Percentiles rank a stretch among this genome's conserved stretches.
These are phyloP conservation scores for Monoplex corrugatus DNA, from an alignment of 2,888 invertebrate species.

Conservation along the genomic window DNA sequence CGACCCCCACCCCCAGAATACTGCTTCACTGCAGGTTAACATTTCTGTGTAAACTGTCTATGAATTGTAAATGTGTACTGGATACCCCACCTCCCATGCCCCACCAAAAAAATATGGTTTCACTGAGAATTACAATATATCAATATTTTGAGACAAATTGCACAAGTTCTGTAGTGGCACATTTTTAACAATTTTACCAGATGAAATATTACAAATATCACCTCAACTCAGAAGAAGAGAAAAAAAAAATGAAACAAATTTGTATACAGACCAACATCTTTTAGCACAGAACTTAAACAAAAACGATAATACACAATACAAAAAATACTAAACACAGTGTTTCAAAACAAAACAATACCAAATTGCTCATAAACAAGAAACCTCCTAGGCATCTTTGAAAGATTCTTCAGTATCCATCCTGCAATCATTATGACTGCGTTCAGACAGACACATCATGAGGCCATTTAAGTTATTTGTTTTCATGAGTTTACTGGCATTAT, in stretches of 20 bases:
- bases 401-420: neutral
- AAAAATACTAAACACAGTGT: conserved; percentile 4
- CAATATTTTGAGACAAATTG: too few species aligned
- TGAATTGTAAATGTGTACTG: too few species aligned
- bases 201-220: neutral
- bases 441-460: conserved; percentile 7
- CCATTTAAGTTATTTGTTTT: conserved; percentile 4
- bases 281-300: too few species aligned
- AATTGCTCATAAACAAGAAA: neutral
- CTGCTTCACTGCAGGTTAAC: too few species aligned
- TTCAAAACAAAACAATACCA: neutral
- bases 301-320: neutral
- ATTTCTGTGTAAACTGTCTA: too few species aligned
- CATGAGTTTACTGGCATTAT: neutral
- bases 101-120: too few species aligned
- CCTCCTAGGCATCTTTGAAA: neutral
- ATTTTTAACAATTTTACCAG: too few species aligned
- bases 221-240: neutral
- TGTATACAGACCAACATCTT: too few species aligned
- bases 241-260: neutral
- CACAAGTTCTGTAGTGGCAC: too few species aligned
- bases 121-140: too few species aligned
- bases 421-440: neutral
- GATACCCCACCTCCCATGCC: too few species aligned
- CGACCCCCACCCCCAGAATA: too few species aligned